phyloP scores from a whole-genome alignment of 1,140 invertebrate genomes.

The Choristoneura fumiferana region DNA sequence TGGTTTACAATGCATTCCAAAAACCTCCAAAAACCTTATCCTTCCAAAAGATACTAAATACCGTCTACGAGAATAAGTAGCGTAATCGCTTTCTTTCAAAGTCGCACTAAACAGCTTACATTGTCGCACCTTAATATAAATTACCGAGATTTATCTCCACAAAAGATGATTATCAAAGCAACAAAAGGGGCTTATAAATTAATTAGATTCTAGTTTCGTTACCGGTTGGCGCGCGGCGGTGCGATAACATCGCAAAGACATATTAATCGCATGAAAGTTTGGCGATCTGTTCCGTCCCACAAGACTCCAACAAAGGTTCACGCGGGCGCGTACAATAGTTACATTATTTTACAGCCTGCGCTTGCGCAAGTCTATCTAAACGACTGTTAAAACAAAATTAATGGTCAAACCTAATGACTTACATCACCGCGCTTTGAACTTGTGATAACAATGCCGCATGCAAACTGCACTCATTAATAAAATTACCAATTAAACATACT shows the following conservation, averaged over 20 bases:
- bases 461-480: conserved; percentile 34
- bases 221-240: not conserved
- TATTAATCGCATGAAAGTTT: conserved; percentile 49
- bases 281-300: conserved; percentile 48
- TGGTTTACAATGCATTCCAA: no score
- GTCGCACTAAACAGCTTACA: no score
- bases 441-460: conserved; percentile 31
- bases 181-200: conserved; percentile 14
- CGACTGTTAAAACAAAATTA: conserved; percentile 65
- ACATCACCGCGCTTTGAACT: conserved; percentile 38
- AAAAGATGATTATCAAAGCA: conserved; percentile 1
- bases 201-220: conserved; percentile 7
- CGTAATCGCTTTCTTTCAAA: no score
- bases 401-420: conserved; percentile 61
- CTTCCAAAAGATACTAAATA: no score
- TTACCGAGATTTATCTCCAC: no score
- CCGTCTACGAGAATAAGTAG: no score
- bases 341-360: conserved; percentile 62
- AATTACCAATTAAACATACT: conserved; percentile 24
- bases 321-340: conserved; percentile 52
- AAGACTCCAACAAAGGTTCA: conserved; percentile 55
- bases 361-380: conserved; percentile 55
- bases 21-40: no score
- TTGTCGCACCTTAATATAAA: no score
- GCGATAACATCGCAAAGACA: conserved; percentile 3